Conservation (phyloP, 2,113 vertebrate genomes). For the Brachyhypopomus gauderio region DNA sequence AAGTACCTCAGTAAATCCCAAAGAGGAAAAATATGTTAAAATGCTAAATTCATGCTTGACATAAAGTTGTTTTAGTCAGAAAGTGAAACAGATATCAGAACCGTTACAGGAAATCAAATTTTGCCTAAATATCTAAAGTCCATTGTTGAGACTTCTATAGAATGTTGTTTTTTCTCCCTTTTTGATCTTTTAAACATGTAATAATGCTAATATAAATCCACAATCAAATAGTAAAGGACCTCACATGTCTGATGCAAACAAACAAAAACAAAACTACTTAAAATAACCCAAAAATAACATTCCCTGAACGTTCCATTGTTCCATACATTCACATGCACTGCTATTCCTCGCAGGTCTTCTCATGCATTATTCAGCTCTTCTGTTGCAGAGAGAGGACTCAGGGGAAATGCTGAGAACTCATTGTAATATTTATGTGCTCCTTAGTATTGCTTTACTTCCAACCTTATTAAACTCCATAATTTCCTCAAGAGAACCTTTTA, state of each 20-base stretch:
- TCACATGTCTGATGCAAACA: constrained; percentile 27
- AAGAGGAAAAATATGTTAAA: constrained; percentile 48
- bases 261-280: constrained; percentile 14
- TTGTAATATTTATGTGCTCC: constrained; percentile 74
- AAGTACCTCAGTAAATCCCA: no score
- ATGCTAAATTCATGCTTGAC: constrained; percentile 50
- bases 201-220: constrained; percentile 7
- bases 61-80: constrained; percentile 45
- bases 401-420: constrained; percentile 73
- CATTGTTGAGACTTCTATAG: neutral
- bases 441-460: constrained; percentile 59
- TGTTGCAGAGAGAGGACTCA: constrained; percentile 71
- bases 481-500: constrained; percentile 50
- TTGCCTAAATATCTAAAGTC: neutral
- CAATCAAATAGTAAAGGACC: constrained; percentile 7
- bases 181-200: neutral
- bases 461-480: constrained; percentile 52
- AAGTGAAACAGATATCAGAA: constrained; percentile 1
- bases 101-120: constrained; percentile 20
- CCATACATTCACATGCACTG: constrained; percentile 69
- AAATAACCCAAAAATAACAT: constrained; percentile 35
- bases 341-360: constrained; percentile 66
- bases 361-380: constrained; percentile 75
- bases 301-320: constrained; percentile 65
- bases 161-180: constrained; percentile 1